Base-by-base conservation (phyloP, 2,888 invertebrate genomes). In the Drosophila acutilabella region DNA sequence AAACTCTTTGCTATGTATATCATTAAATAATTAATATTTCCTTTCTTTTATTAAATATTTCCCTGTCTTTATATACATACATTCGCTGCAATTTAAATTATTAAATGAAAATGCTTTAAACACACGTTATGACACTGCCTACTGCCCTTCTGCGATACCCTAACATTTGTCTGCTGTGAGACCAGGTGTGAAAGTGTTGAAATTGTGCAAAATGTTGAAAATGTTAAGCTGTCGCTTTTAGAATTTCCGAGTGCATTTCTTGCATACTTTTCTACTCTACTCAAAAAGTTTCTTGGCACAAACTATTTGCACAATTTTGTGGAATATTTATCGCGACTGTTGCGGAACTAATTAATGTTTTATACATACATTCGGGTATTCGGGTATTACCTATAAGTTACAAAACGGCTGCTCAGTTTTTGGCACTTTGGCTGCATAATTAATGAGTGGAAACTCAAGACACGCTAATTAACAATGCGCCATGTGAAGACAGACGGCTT, bases 291-390 rank as follows among this genome's bases (percentile, higher is more conserved):
- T 38, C n/a, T 47, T 47, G 50, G 14, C 52, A 16, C 14, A 40
- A 36, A 36, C 20, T 56, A 50, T 75, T 74, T 41, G 54, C 54
- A 44, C 18, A 18, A 52, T 52, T 60, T 65, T 18, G 30, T 4
- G 20, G 18, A 11, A 41, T 44, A 66, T 72, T 66, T 56, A 53
- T 18, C 50, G 64, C 74, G 47, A 36, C 45, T 47, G 42, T 58
- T 67, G 58, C 64, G 42, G 20, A 81, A 71, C 82, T 88, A 80
- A 88, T 84, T 88, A 88, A 78, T 85, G 68, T 74, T 81, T 79
- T 59, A 73, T 64, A 14, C 14, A 41, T 1, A 16, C 1, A 11
- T 33, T 10, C 14, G 18, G n/a, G n/a, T n/a, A n/a, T n/a, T n/a
- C n/a, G n/a, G n/a, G 58, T 66, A 62, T 77, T 50, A 45, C 65